Percentiles rank a stretch among this genome's conserved stretches.
Evolutionary conservation across 1,140 invertebrate species (phyloP).

Genomic region (Lycorma delicatula): DNA sequence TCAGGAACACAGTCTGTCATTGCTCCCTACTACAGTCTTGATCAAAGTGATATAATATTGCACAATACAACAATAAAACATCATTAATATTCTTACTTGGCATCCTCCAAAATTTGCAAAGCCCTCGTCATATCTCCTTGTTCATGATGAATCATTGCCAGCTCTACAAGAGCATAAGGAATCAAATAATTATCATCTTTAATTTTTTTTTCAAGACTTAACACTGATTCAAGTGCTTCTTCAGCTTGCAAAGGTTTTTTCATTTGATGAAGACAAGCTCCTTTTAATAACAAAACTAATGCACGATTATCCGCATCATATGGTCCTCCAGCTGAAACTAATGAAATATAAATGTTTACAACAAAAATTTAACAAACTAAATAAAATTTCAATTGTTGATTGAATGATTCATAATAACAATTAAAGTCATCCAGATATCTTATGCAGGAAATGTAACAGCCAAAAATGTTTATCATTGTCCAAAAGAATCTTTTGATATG

Average conservation of each 20-base stretch:
- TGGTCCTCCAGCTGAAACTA: slow-evolving; percentile 23
- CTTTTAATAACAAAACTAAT: slow-evolving; percentile 69
- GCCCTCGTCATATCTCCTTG: slow-evolving; percentile 58
- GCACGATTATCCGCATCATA: slow-evolving; percentile 70
- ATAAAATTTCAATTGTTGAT: too few relatives aligned
- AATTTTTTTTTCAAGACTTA: slow-evolving; percentile 63
- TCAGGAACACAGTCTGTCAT: too few relatives aligned
- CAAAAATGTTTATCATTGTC: too few relatives aligned
- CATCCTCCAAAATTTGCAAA: slow-evolving; percentile 64
- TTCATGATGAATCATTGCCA: slow-evolving; percentile 66
- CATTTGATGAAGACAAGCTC: slow-evolving; percentile 71
- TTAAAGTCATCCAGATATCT: too few relatives aligned
- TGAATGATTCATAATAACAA: too few relatives aligned
- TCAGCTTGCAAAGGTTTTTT: slow-evolving; percentile 61
- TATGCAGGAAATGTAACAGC: too few relatives aligned
- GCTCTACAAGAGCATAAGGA: slow-evolving; percentile 79
- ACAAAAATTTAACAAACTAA: too few relatives aligned
- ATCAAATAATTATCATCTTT: slow-evolving; percentile 77
- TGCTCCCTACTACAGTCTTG: too few relatives aligned
- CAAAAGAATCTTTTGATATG: too few relatives aligned
- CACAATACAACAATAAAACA: not conserved
- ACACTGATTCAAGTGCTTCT: slow-evolving; percentile 60
- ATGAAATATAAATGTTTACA: too few relatives aligned
- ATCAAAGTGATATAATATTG: not conserved
- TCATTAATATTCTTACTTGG: slow-evolving; percentile 43